Base-by-base conservation (phyloP, 2,797 vertebrate species). In the Pantherophis alleghaniensis region DNA sequence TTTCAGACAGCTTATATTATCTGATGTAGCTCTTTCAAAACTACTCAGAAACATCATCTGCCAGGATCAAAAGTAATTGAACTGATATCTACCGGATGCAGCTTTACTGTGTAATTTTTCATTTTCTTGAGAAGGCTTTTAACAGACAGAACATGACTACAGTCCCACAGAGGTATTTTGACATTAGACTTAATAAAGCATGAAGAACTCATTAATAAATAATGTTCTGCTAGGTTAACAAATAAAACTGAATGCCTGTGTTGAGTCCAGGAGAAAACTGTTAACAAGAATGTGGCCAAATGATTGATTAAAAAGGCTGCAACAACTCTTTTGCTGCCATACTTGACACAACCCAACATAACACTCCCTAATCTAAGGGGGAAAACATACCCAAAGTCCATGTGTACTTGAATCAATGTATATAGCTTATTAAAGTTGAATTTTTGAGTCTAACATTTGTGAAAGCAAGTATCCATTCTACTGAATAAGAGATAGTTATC, bases 191-290 rank as follows among this genome's bases (percentile, higher is more conserved):
- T 98, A 98, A 98, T 98, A 98, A 98, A 98, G 97, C 97, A 97
- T 97, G 97, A 98, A 98, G 95, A 98, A 97, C 94, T 97, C 97
- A 97, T 98, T 98, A 98, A 98, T 98, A 98, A 98, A 97, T 98
- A 98, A 98, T 97, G 97, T 97, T 97, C 95, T 97, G 88, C 96
- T 96, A 97, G 96, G 97, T 98, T 98, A 98, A 98, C 97, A 98
- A 98, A 98, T 98, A 98, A 98, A 97, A 95, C 94, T 74, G 94
- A 97, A 97, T 95, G 96, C 94, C 95, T 96, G 97, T 90, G 95
- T 60, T 66, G 96, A 96, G 96, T 94, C 66, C 95, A 63, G 51
- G 96, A 97, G 96, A 95, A 97, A 98, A 98, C 97, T 96, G 96
- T 96, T 96, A 97, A 97, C 96, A 96, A 91, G 90, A 94, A 95